These are phyloP conservation scores for Hemicrepidius hirtus DNA, from an alignment of 2,888 invertebrate species.

Conservation along the genomic window DNA sequence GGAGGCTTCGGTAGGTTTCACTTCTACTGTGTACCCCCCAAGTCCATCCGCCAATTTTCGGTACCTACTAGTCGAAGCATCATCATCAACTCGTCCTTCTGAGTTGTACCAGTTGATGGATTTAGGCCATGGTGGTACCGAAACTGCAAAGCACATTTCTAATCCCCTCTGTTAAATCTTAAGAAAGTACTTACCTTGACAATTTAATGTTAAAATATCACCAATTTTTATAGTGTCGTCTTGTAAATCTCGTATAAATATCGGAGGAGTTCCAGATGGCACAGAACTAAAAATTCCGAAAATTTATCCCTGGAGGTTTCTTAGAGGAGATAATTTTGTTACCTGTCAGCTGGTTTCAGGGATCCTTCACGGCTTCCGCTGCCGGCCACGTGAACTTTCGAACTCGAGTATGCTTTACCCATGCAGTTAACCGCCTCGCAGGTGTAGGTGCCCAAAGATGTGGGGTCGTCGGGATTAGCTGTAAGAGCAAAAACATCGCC, in stretches of 20 bases:
- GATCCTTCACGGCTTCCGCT: slow-evolving; percentile 83
- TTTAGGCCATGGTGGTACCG: slow-evolving; percentile 89
- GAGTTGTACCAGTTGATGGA: slow-evolving; percentile 91
- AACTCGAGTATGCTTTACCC: slow-evolving; percentile 89
- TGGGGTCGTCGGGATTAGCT: slow-evolving; percentile 88
- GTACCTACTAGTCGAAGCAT: slow-evolving; percentile 75
- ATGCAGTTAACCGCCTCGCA: slow-evolving; percentile 93
- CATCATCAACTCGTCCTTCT: slow-evolving; percentile 83
- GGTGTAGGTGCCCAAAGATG: slow-evolving; percentile 89
- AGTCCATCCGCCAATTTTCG: slow-evolving; percentile 87
- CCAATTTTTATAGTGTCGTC: slow-evolving; percentile 86
- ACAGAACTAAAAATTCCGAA: slow-evolving; percentile 69
- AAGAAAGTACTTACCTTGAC: slow-evolving; percentile 77
- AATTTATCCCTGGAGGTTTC: slow-evolving; percentile 59
- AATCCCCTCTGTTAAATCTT: no score
- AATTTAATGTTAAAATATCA: slow-evolving; percentile 82
- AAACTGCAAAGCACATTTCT: slow-evolving; percentile 34
- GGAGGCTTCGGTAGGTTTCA: slow-evolving; percentile 83
- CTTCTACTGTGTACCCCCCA: slow-evolving; percentile 86
- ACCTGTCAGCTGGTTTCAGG: slow-evolving; percentile 81
- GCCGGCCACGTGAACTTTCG: slow-evolving; percentile 88
- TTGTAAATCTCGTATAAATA: slow-evolving; percentile 84
- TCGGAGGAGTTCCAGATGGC: slow-evolving; percentile 83
- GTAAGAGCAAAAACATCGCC: slow-evolving; percentile 92
- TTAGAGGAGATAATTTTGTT: neutral